These are phyloP conservation scores for Ctenodactylus gundi DNA, from an alignment of 2,113 vertebrate species.

Conservation along the genomic window DNA sequence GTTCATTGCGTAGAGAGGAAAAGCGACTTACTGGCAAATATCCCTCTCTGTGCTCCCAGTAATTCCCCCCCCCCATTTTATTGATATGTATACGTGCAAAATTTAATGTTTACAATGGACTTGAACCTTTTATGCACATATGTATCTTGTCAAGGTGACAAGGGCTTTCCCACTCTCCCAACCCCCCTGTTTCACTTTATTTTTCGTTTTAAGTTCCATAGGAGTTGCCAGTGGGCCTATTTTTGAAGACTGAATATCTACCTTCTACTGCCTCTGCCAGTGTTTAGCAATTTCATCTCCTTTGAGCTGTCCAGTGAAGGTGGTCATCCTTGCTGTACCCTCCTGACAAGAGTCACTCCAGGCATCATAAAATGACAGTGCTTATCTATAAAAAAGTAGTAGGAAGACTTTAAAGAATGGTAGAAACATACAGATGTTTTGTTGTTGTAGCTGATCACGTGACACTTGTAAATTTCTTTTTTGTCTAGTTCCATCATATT, in stretches of 20 bases:
- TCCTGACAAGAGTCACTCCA: background rate
- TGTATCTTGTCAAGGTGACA: too few relatives aligned
- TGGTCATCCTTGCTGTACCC: background rate
- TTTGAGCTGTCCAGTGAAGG: background rate
- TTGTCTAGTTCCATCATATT: background rate
- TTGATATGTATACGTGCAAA: too few relatives aligned
- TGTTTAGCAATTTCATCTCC: background rate
- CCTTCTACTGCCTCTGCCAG: background rate
- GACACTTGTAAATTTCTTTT: background rate
- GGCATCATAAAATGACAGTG: background rate
- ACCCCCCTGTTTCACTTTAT: too few relatives aligned
- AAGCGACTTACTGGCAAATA: background rate
- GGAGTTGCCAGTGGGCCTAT: too few relatives aligned
- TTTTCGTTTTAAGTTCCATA: too few relatives aligned
- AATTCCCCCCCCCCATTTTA: too few relatives aligned
- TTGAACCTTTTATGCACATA: too few relatives aligned
- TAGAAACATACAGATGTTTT: background rate
- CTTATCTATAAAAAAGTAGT: background rate
- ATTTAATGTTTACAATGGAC: too few relatives aligned
- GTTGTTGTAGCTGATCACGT: background rate
- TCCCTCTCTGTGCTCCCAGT: background rate
- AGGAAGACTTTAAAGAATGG: background rate
- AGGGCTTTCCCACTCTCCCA: too few relatives aligned
- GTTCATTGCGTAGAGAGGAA: background rate
- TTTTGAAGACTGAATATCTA: background rate